Conservation (phyloP, 2,888 invertebrate species). For the Epinotia bilunana region DNA sequence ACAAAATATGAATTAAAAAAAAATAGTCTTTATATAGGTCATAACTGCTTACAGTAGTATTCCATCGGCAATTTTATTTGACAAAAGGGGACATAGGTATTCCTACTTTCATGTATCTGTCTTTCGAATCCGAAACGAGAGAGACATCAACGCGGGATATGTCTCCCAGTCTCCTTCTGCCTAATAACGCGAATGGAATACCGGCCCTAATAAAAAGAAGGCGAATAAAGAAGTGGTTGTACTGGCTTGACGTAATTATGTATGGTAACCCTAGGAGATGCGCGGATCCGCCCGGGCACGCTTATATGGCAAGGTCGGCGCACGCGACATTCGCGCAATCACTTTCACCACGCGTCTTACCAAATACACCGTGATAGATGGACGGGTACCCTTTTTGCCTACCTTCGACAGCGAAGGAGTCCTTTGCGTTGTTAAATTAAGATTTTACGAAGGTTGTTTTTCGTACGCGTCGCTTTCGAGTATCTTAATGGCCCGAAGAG, state of each 20-base stretch:
- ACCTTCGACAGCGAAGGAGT: constrained; percentile 19
- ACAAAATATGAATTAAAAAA: no score
- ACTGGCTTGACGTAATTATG: constrained; percentile 23
- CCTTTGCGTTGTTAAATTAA: constrained; percentile 23
- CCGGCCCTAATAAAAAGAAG: not conserved
- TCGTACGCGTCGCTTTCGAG: constrained; percentile 2
- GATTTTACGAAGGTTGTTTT: constrained; percentile 23
- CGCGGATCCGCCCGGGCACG: constrained; percentile 49
- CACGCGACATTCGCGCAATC: constrained; percentile 80
- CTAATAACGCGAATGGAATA: not conserved
- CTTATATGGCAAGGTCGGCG: constrained; percentile 81
- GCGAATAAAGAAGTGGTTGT: not conserved
- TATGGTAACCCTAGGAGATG: constrained; percentile 46
- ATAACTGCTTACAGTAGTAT: no score
- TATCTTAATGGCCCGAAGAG: not conserved
- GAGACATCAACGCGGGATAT: no score
- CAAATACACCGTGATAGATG: constrained; percentile 62
- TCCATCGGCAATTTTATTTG: no score
- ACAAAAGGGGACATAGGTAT: no score
- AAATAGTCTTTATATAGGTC: no score
- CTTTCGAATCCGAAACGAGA: no score
- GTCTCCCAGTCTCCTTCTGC: not conserved
- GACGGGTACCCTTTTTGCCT: constrained; percentile 41
- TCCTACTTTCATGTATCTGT: no score
- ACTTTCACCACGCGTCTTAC: constrained; percentile 80